Conservation (phyloP, 2,113 vertebrate species). For the Cyphomyrus discorhynchus region DNA sequence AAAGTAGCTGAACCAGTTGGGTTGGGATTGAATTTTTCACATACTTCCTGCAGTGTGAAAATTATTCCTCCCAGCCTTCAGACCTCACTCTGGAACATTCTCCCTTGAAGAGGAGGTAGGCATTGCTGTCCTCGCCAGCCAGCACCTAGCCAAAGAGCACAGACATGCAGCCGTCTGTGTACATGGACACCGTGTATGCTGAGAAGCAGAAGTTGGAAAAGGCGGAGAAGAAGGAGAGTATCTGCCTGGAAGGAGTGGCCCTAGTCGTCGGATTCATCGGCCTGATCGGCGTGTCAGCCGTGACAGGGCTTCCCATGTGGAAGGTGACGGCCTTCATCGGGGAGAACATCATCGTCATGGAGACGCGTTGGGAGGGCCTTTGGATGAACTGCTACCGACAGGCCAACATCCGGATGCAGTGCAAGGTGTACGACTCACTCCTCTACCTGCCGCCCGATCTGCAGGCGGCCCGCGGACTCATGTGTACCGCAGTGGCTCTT, state of each 20-base stretch:
- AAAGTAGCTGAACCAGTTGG: slow-evolving; percentile 55
- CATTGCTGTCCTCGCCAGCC: neutral
- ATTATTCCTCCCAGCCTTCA: slow-evolving; percentile 18
- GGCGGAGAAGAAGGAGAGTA: slow-evolving; percentile 37
- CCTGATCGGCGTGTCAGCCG: slow-evolving; percentile 70
- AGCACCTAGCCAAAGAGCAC: slow-evolving; percentile 10
- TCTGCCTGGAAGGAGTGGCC: slow-evolving; percentile 67
- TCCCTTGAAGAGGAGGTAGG: slow-evolving; percentile 5
- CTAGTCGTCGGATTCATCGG: slow-evolving; percentile 72
- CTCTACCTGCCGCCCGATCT: slow-evolving; percentile 71
- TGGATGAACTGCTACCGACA: slow-evolving; percentile 90
- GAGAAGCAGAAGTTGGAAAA: slow-evolving; percentile 50
- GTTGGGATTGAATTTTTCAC: slow-evolving; percentile 47
- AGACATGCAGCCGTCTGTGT: slow-evolving; percentile 21
- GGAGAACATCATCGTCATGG: slow-evolving; percentile 70
- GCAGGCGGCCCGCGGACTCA: slow-evolving; percentile 75
- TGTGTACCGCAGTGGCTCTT: slow-evolving; percentile 67
- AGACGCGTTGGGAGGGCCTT: slow-evolving; percentile 83
- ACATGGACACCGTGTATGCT: slow-evolving; percentile 37
- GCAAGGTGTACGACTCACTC: slow-evolving; percentile 77
- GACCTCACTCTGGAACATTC: slow-evolving; percentile 32
- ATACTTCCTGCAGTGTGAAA: slow-evolving; percentile 53
- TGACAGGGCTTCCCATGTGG: slow-evolving; percentile 88
- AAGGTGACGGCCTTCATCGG: slow-evolving; percentile 79
- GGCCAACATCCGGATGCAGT: slow-evolving; percentile 73